Evolutionary conservation across 2,797 vertebrate genomes (phyloP).

Genomic region (Astyanax mexicanus): DNA sequence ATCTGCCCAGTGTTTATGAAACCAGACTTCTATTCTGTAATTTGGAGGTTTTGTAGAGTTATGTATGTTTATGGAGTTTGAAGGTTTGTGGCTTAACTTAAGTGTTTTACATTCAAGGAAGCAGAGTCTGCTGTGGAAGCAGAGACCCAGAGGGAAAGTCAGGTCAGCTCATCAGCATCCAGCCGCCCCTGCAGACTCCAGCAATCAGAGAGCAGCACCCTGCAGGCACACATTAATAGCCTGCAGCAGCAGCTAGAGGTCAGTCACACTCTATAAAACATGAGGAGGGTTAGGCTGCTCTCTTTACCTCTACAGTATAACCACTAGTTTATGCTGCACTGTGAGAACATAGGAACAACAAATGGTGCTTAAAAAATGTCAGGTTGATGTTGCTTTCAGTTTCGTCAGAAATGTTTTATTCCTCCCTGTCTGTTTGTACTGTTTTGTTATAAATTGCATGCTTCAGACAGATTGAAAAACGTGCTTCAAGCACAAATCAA

Average conservation of each 20-base stretch:
- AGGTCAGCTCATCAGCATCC: constrained; percentile 18
- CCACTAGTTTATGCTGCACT: background rate
- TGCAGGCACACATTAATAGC: constrained; percentile 79
- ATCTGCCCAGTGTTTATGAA: background rate
- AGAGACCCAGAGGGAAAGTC: constrained; percentile 78
- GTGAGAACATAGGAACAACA: background rate
- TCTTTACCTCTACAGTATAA: background rate
- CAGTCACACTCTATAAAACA: constrained; percentile 57
- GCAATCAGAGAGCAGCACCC: constrained; percentile 72
- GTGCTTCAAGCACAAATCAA: background rate
- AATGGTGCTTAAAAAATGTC: background rate
- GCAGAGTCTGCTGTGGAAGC: constrained; percentile 79
- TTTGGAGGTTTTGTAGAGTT: background rate
- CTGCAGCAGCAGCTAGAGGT: constrained; percentile 86
- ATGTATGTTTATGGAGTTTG: background rate
- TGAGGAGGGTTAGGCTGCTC: background rate
- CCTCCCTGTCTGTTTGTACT: background rate
- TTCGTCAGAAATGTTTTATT: background rate
- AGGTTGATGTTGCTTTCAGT: background rate
- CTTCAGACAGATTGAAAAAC: background rate
- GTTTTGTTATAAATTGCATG: background rate
- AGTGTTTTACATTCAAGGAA: constrained; percentile 69
- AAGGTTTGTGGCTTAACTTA: background rate
- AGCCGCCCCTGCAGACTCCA: constrained; percentile 10
- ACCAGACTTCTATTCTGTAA: background rate